Conservation (phyloP, 2,888 invertebrate genomes). For the Epinotia nisella region DNA sequence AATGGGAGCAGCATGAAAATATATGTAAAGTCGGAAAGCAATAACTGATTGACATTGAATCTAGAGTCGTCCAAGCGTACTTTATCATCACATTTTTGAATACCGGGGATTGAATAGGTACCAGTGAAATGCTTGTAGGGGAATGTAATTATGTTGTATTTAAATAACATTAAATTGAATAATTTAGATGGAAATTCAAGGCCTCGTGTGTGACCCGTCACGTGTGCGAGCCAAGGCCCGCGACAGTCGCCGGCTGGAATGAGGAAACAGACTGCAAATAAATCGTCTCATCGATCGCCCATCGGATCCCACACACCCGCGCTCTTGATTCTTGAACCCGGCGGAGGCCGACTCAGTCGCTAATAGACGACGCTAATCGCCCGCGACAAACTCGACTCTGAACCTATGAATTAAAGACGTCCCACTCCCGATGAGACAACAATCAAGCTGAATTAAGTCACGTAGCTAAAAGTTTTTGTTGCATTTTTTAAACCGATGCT, state of each 20-base stretch:
- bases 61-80: not conserved
- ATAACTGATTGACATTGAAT: not conserved
- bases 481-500: slow-evolving; percentile 29
- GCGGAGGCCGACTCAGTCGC: slow-evolving; percentile 28
- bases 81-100: not conserved
- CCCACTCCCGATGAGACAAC: slow-evolving; percentile 2
- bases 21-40: not conserved
- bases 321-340: slow-evolving; percentile 41
- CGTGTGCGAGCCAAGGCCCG: not conserved
- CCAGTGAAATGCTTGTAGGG: not conserved
- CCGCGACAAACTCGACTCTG: slow-evolving; percentile 7
- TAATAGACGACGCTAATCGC: not conserved
- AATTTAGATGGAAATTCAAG: not conserved
- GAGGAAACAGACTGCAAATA: slow-evolving; percentile 25
- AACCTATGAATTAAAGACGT: not conserved
- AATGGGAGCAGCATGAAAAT: not conserved
- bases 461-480: slow-evolving; percentile 34
- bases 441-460: slow-evolving; percentile 26
- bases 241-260: slow-evolving; percentile 22
- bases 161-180: not conserved
- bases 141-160: not conserved
- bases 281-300: slow-evolving; percentile 32
- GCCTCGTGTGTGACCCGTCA: not conserved
- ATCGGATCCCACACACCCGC: slow-evolving; percentile 15
- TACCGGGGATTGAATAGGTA: not conserved